Base-by-base conservation (phyloP, 1,140 invertebrate species). In the Schlechtendalia chinensis region DNA sequence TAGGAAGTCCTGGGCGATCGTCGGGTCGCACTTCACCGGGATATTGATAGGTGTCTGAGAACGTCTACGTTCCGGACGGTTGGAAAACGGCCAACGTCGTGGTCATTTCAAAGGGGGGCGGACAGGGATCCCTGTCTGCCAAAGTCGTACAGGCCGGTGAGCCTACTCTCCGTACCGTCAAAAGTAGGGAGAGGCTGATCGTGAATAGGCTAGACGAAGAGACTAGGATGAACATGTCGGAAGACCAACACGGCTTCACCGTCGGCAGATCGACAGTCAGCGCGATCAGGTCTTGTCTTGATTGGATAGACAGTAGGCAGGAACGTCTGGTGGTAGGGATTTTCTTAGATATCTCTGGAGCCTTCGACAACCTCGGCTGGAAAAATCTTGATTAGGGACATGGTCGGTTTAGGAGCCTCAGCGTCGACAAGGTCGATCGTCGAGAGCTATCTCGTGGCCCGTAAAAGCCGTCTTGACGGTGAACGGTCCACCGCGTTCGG, bases 301-400 rank as follows among this genome's bases (percentile, higher is more conserved):
- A 27, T 0, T 32, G 63, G 29, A 22, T 59, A 14, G 24, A 59
- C 4, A 29, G 14, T 0, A 27, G 58, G 5, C 11, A 59, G n/a
- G n/a, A 47, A 8, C 32, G 32, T 0, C 19, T 47, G 12, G 65
- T 69, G 0, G 11, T 69, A 22, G 65, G 65, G 0, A 17, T 69
- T 0, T 69, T 69, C 11, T 1, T 69, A 0, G 65, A 69, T 5
- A 69, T 69, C 14, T 47, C 65, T 0, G 67, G 67, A 0, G 67
- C 67, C 1, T 71, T 71, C 45, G 67, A 71, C 14, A 71, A 71
- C 22, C 45, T 71, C n/a, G 1, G 27, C 14, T 71, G 45, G 67
- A 1, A 24, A 5, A 16, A 6, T 17, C n/a, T n/a, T 71, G 5
- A 1, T 71, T 6, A 16, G 45, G 39, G 67, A 71, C 1, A 71